phyloP scores from a whole-genome alignment of 2,888 invertebrate species.

The Oithona nana region DNA sequence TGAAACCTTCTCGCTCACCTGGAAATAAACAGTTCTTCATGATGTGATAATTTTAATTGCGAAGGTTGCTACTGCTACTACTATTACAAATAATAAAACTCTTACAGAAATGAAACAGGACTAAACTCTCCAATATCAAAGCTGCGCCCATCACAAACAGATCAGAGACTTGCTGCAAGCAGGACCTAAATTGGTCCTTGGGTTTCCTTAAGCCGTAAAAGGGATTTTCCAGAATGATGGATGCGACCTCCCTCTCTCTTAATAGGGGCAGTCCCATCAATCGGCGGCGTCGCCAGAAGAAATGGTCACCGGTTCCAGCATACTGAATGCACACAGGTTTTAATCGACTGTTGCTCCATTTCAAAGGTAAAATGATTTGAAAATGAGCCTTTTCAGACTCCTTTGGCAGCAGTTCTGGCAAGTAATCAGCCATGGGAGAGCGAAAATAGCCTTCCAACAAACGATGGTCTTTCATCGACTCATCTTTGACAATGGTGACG shows the following conservation, averaged over 20 bases:
- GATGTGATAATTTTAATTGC: background rate
- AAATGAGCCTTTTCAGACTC: slow-evolving; percentile 66
- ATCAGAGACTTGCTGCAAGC: slow-evolving; percentile 83
- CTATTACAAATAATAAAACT: background rate
- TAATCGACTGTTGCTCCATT: slow-evolving; percentile 37
- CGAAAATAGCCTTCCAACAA: slow-evolving; percentile 68
- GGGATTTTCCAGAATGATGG: slow-evolving; percentile 88
- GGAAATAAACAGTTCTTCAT: slow-evolving; percentile 28
- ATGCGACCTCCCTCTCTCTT: slow-evolving; percentile 70
- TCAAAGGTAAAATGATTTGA: slow-evolving; percentile 56
- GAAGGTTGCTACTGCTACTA: background rate
- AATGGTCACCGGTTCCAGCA: slow-evolving; percentile 96
- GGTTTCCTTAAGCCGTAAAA: slow-evolving; percentile 82
- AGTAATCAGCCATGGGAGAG: slow-evolving; percentile 57
- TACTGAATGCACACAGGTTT: slow-evolving; percentile 80
- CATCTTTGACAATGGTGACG: slow-evolving; percentile 64
- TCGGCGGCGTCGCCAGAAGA: slow-evolving; percentile 71
- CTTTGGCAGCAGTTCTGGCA: slow-evolving; percentile 70
- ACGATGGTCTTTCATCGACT: slow-evolving; percentile 19
- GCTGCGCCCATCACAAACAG: slow-evolving; percentile 98
- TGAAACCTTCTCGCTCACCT: slow-evolving; percentile 66
- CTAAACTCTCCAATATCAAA: slow-evolving; percentile 61
- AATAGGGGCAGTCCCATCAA: slow-evolving; percentile 77
- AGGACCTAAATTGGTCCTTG: slow-evolving; percentile 68
- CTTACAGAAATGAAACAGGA: background rate